Percentiles rank a stretch among this genome's conserved stretches.
These are phyloP conservation scores for Platycercus adscitus DNA, from an alignment of 2,113 vertebrate species.

Conservation along the genomic window DNA sequence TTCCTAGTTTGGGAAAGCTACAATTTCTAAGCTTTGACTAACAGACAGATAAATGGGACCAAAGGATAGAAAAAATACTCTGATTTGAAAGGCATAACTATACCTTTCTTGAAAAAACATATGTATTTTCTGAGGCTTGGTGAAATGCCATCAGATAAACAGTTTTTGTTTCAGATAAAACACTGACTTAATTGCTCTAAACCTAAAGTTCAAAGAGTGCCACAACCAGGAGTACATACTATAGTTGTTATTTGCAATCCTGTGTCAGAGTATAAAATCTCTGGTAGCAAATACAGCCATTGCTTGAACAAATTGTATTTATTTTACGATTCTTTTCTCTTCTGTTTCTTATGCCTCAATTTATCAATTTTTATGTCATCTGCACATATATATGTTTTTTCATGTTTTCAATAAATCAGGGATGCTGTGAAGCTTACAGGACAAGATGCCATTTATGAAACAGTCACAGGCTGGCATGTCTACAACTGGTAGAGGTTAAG, in stretches of 20 bases:
- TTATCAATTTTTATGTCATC: not conserved
- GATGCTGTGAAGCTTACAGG: not conserved
- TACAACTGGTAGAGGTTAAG: not conserved
- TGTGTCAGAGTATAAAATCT: not conserved
- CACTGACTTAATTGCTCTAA: not conserved
- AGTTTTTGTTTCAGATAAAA: not conserved
- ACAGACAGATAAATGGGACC: not conserved
- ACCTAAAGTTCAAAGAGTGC: not conserved
- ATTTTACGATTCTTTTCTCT: not conserved
- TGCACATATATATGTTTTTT: fast-evolving
- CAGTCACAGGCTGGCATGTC: not conserved
- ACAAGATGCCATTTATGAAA: not conserved
- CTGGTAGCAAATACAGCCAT: not conserved
- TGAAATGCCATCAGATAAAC: not conserved
- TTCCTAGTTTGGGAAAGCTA: not conserved
- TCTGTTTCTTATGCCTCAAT: not conserved
- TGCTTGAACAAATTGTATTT: not conserved
- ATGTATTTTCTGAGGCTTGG: not conserved
- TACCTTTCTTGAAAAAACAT: not conserved
- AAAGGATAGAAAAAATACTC: not conserved
- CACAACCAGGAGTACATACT: not conserved
- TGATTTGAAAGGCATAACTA: not conserved
- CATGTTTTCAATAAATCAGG: not conserved
- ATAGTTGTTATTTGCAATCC: not conserved
- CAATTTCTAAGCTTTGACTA: not conserved